Conservation (phyloP, 2,113 vertebrate genomes). For the Dicerorhinus sumatrensis region DNA sequence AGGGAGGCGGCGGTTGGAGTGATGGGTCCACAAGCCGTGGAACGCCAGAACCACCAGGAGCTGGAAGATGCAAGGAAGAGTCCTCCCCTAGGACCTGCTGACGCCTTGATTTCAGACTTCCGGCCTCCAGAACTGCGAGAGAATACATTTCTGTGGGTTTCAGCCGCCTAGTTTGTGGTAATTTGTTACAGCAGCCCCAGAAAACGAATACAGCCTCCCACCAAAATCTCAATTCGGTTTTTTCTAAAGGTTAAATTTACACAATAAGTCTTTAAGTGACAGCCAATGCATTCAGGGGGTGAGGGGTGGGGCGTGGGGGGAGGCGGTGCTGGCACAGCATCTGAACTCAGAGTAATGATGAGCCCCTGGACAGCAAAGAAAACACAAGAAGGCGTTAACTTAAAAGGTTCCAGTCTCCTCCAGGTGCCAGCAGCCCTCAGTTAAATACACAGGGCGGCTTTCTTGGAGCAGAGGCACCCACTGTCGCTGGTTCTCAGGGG, state of each 20-base stretch:
- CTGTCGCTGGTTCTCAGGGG: neutral
- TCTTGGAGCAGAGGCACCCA: neutral
- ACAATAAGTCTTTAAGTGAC: rapidly evolving
- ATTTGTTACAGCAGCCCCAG: neutral
- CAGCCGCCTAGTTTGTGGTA: neutral
- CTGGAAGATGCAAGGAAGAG: neutral
- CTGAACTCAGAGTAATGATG: rapidly evolving
- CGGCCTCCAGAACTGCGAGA: neutral
- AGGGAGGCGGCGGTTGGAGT: neutral
- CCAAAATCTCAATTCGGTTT: neutral
- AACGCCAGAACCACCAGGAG: neutral
- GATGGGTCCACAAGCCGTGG: neutral
- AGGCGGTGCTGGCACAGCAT: neutral
- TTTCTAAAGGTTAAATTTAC: neutral
- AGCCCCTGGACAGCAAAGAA: neutral
- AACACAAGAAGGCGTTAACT: rapidly evolving
- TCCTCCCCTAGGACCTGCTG: neutral
- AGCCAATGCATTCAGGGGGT: neutral
- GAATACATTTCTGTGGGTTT: no score
- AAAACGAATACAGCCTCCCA: neutral
- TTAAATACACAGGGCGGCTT: no score
- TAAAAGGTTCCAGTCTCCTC: neutral
- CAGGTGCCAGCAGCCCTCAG: neutral
- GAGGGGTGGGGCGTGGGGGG: no score
- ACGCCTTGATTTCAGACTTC: no score